Conservation (phyloP, 35 echinoderm and acorn worm species). For the Chiridota heheva region DNA sequence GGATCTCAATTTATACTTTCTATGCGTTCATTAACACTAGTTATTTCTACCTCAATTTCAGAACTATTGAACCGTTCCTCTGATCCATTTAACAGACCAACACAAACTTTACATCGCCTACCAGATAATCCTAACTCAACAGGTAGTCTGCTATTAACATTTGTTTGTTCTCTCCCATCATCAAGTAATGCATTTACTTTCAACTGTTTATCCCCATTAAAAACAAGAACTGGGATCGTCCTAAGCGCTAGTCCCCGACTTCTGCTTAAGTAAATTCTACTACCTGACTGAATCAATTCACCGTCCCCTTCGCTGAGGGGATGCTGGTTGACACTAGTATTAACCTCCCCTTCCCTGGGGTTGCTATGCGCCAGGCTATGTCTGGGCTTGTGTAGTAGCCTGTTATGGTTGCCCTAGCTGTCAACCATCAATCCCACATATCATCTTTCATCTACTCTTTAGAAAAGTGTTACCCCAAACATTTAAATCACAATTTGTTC, state of each 20-base stretch:
- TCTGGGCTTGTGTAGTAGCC: conserved; percentile 2
- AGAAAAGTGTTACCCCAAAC: no score
- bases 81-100: conserved; percentile 10
- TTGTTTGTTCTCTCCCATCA: conserved; percentile 38
- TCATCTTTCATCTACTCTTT: no score
- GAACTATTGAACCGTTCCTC: conserved; percentile 1
- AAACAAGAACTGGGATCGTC: neutral
- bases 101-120: neutral
- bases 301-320: neutral
- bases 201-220: conserved; percentile 8
- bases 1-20: neutral
- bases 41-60: conserved; percentile 26
- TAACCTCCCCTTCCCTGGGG: conserved; percentile 18
- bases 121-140: conserved; percentile 9
- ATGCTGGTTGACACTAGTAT: neutral
- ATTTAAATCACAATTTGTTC: no score
- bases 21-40: neutral
- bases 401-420: neutral
- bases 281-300: neutral
- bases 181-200: conserved; percentile 42
- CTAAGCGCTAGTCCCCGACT: neutral
- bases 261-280: no score
- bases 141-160: conserved; percentile 13
- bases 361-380: neutral
- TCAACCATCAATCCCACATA: conserved; percentile 7